Conservation (phyloP, 1,140 invertebrate genomes). For the Drosophila albomicans region DNA sequence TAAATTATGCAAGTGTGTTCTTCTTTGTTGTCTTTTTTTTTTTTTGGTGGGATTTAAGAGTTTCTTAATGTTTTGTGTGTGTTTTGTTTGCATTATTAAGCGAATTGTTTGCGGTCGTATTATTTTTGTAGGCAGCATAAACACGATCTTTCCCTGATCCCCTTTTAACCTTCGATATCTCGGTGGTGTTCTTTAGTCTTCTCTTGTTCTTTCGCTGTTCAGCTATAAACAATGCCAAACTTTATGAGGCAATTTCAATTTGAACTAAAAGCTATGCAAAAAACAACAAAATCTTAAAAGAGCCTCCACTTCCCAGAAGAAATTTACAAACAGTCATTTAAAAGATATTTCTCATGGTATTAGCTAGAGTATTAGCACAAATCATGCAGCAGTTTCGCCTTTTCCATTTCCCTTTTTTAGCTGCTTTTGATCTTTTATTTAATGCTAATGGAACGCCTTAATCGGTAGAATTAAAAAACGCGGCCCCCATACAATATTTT, state of each 20-base stretch:
- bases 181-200: background rate
- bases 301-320: slow-evolving; percentile 49
- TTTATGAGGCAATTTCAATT: slow-evolving; percentile 53
- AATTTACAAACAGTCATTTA: slow-evolving; percentile 13
- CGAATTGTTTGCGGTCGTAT: slow-evolving; percentile 22
- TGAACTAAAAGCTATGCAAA: slow-evolving; percentile 37
- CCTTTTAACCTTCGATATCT: background rate
- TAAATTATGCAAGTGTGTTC: slow-evolving; percentile 68
- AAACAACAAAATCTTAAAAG: slow-evolving; percentile 11
- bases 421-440: slow-evolving; percentile 46
- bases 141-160: slow-evolving; percentile 8
- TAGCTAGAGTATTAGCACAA: slow-evolving; percentile 37
- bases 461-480: slow-evolving; percentile 26
- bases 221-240: slow-evolving; percentile 44
- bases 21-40: background rate
- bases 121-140: slow-evolving; percentile 12
- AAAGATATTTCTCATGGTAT: slow-evolving; percentile 2
- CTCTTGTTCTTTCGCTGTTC: background rate
- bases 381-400: slow-evolving; percentile 19
- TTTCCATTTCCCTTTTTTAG: slow-evolving; percentile 16
- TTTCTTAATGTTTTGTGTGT: slow-evolving; percentile 17
- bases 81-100: slow-evolving; percentile 27
- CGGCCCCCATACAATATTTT: background rate
- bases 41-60: slow-evolving; percentile 28
- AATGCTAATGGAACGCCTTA: slow-evolving; percentile 15